Evolutionary conservation across 1,140 invertebrate species (phyloP).

Genomic region (Achatina immaculata): DNA sequence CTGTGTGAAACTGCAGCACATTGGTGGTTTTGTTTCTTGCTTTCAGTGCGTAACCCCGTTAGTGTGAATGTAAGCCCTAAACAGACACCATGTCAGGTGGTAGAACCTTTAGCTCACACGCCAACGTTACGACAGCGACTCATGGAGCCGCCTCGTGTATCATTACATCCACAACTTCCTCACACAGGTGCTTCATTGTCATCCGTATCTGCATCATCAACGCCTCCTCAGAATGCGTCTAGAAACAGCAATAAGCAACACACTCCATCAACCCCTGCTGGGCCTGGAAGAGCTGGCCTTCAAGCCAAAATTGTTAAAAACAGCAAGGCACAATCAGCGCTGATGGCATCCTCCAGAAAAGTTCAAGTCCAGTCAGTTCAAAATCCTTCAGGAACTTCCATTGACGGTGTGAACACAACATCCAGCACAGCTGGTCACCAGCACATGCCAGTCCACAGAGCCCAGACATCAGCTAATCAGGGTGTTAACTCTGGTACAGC

Average conservation of each 20-base stretch:
- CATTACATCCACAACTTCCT: constrained; percentile 55
- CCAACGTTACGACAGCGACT: constrained; percentile 61
- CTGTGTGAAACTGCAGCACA: constrained; percentile 29
- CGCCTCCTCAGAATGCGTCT: constrained; percentile 5
- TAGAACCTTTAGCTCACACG: constrained; percentile 46
- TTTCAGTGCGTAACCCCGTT: constrained; percentile 62
- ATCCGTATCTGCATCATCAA: constrained; percentile 18
- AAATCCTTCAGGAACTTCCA: constrained; percentile 8
- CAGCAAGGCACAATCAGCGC: neutral
- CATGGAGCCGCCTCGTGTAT: constrained; percentile 57
- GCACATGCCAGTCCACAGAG: neutral
- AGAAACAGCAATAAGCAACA: constrained; percentile 14
- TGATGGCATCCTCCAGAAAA: neutral
- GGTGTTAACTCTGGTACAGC: constrained; percentile 6
- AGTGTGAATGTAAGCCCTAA: constrained; percentile 53
- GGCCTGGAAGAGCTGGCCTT: neutral
- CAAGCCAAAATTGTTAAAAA: constrained; percentile 2
- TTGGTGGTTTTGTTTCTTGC: constrained; percentile 56
- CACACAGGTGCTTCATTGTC: constrained; percentile 49
- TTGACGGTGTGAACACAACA: neutral
- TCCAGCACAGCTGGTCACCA: neutral
- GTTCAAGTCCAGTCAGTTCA: neutral
- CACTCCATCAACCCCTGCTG: neutral
- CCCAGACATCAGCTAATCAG: neutral
- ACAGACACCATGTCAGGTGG: constrained; percentile 28